These are phyloP conservation scores for Sarcophaga subvicina DNA, from an alignment of 2,888 invertebrate species.

Conservation along the genomic window DNA sequence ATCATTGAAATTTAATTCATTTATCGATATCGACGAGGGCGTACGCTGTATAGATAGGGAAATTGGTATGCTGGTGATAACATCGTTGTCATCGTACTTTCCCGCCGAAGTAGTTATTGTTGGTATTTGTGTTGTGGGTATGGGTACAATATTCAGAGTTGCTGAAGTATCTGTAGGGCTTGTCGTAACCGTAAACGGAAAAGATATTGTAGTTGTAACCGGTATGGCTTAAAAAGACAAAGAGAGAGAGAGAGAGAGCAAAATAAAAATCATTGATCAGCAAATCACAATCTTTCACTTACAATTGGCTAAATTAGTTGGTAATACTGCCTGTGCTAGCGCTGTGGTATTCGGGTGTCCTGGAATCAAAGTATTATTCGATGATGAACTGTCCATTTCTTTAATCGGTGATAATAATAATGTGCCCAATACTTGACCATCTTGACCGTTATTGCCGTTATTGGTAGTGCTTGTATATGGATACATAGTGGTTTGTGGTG, in stretches of 20 bases:
- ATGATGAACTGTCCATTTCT: slow-evolving; percentile 90
- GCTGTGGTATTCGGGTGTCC: slow-evolving; percentile 89
- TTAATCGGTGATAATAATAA: slow-evolving; percentile 92
- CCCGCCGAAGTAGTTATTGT: slow-evolving; percentile 76
- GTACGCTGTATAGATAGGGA: slow-evolving; percentile 78
- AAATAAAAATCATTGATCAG: neutral
- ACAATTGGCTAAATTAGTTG: slow-evolving; percentile 77
- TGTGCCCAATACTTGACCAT: slow-evolving; percentile 89
- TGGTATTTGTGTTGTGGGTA: slow-evolving; percentile 75
- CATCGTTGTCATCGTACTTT: slow-evolving; percentile 74
- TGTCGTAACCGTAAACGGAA: slow-evolving; percentile 79
- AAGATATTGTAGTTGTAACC: slow-evolving; percentile 78
- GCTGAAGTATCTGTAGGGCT: slow-evolving; percentile 77
- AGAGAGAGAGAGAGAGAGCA: neutral
- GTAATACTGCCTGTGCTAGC: slow-evolving; percentile 89
- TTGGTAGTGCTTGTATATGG: slow-evolving; percentile 77
- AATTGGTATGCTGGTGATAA: slow-evolving; percentile 78
- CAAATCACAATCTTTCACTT: slow-evolving; percentile 26
- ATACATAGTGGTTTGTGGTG: slow-evolving; percentile 82
- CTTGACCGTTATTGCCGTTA: slow-evolving; percentile 81
- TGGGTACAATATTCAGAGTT: slow-evolving; percentile 78
- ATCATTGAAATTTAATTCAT: slow-evolving; percentile 72
- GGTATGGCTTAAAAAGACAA: slow-evolving; percentile 70
- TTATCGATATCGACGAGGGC: slow-evolving; percentile 76
- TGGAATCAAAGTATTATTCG: slow-evolving; percentile 88